These are phyloP conservation scores for Erebia aethiops DNA, from an alignment of 2,888 invertebrate species.

Conservation along the genomic window DNA sequence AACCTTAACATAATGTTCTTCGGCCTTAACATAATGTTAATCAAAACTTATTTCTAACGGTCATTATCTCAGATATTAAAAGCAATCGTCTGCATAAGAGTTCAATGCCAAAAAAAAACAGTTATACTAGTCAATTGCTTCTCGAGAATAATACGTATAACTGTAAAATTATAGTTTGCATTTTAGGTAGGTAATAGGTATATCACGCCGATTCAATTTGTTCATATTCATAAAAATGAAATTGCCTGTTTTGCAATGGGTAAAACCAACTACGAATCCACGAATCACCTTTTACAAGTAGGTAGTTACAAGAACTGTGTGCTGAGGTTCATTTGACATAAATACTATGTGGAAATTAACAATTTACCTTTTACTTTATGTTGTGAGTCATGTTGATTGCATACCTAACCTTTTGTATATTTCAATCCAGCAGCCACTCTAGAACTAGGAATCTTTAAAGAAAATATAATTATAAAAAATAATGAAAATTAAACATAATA, in stretches of 20 bases:
- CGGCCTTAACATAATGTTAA: too few relatives aligned
- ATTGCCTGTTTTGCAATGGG: slow-evolving; percentile 17
- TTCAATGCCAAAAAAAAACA: background rate
- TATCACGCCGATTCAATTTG: slow-evolving; percentile 17
- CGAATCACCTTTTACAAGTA: background rate
- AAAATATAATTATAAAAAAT: background rate
- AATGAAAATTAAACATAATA: too few relatives aligned
- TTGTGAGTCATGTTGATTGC: slow-evolving; percentile 29
- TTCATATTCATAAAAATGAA: slow-evolving; percentile 4
- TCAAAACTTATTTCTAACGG: too few relatives aligned
- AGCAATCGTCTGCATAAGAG: background rate
- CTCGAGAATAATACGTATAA: background rate
- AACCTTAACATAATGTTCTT: too few relatives aligned
- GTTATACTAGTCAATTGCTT: background rate
- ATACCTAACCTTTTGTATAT: background rate
- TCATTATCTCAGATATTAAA: too few relatives aligned
- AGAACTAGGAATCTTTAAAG: background rate
- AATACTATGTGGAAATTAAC: slow-evolving; percentile 31
- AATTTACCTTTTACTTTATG: slow-evolving; percentile 23
- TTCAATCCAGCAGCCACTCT: background rate
- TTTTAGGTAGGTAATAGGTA: background rate
- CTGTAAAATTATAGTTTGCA: background rate
- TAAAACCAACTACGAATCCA: background rate
- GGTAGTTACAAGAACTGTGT: background rate
- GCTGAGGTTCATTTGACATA: background rate